phyloP scores from a whole-genome alignment of 2,888 invertebrate genomes.

The Platycheirus rosarum region DNA sequence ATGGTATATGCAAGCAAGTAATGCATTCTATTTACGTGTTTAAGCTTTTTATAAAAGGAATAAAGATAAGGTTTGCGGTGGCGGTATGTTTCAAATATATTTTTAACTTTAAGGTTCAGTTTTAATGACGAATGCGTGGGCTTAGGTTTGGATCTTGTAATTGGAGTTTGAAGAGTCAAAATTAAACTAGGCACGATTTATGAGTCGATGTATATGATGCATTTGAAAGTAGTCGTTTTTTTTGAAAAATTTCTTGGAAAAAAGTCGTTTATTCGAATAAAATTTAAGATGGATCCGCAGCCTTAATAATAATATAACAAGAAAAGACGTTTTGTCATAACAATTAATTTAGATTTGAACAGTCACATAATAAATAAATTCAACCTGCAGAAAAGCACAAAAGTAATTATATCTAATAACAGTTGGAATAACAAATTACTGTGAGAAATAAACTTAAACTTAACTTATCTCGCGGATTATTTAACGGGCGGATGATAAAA shows the following conservation, averaged over 20 bases:
- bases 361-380: too few relatives aligned
- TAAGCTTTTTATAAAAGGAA: conserved; percentile 28
- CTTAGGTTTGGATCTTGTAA: conserved; percentile 31
- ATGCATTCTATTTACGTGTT: neutral
- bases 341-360: too few relatives aligned
- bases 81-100: conserved; percentile 47
- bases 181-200: conserved; percentile 34
- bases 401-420: too few relatives aligned
- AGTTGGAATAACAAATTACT: too few relatives aligned
- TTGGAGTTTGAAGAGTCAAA: conserved; percentile 33
- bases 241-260: conserved; percentile 29
- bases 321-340: too few relatives aligned
- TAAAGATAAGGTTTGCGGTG: conserved; percentile 48
- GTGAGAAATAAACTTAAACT: too few relatives aligned
- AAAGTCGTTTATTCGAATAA: neutral
- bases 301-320: neutral
- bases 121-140: conserved; percentile 69
- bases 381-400: too few relatives aligned
- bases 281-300: conserved; percentile 2
- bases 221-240: conserved; percentile 17
- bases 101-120: conserved; percentile 2
- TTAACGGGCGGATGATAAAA: too few relatives aligned
- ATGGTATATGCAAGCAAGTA: conserved; percentile 50
- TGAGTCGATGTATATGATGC: conserved; percentile 37
- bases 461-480: too few relatives aligned